Evolutionary conservation across 2,797 vertebrate species (phyloP), one percentile per base, ranked within the genome.

Genomic region (Hypotaenidia okinawae): DNA sequence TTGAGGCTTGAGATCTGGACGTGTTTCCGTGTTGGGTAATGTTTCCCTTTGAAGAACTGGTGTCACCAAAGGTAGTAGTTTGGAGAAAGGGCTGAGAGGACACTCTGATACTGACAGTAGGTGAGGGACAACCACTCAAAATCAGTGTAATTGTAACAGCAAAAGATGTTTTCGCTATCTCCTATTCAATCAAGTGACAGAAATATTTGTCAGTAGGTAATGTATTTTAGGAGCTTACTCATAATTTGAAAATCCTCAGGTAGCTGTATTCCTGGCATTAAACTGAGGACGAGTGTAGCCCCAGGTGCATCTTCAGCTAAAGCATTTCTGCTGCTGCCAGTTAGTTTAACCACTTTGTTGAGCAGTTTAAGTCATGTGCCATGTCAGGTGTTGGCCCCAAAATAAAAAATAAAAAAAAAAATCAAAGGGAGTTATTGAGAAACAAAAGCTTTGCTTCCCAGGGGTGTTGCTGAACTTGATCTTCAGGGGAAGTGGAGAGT

Each of bases 11-110:
- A 78, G 21, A 13, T 49, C 5, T 19, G 55, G 11, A 43, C 10
- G 0, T 0, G 1, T 63, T 68, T 85, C 16, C 45, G 11, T 62
- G 27, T n/a, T 57, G 47, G 21, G 27, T 76, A 28, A 47, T 0
- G 0, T 1, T 3, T 23, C 22, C 47, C 47, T 47, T 47, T 47
- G 45, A 27, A 78, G 32, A 72, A 25, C 19, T 4, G 3, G 8
- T 30, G 37, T 68, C 52, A n/a, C 14, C 0, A 0, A 24, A 54
- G 8, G 22, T 25, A 28, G 4, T n/a, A 58, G 21, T 22, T 68
- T 17, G 13, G 72, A n/a, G 47, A 69, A 77, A 51, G 55, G 25
- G 24, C 13, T 35, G 32, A 12, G 11, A 2, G 4, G 64, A 3
- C 52, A 81, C 10, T 12, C 6, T 33, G 43, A 39, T 2, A 1